Base-by-base conservation (phyloP, 37 sponge, comb jelly and placozoan genomes). In the Petrosia ficiformis region DNA sequence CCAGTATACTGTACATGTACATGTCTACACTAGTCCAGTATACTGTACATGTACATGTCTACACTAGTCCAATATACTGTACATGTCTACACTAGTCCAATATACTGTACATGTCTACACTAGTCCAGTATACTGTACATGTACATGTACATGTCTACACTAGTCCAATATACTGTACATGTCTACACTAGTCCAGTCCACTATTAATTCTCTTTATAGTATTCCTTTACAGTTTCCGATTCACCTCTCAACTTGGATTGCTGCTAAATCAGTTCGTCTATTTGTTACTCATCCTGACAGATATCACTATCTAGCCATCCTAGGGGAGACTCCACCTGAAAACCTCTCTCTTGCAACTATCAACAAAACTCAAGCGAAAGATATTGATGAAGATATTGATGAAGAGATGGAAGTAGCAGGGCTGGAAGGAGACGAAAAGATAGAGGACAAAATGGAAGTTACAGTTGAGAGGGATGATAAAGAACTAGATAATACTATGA, bases 171-270 rank as follows among this genome's bases (percentile, higher is more conserved):
- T n/a, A n/a, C n/a, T n/a, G n/a, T n/a, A n/a, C n/a, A n/a, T n/a
- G n/a, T n/a, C n/a, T n/a, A n/a, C n/a, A n/a, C n/a, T n/a, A n/a
- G n/a, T n/a, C n/a, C n/a, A n/a, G n/a, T n/a, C n/a, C n/a, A n/a
- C n/a, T n/a, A n/a, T n/a, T n/a, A 31, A 19, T 39, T 59, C 63
- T 42, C 38, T 6, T n/a, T 35, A 10, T 69, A 39, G 36, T 28
- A 21, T 76, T 19, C 6, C 30, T 4, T 21, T 75, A 16, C 57
- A 52, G 32, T 79, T 71, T 58, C 87, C 87, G 0, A 81, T 86
- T 11, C 30, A 73, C 48, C 78, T 90, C 60, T 86, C 87, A 3
- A 85, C 86, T 1, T 93, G 94, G 94, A 34, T 80, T 43, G 94
- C 94, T 37, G 78, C 69, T 42, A 78, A 71, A 70, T 87, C 89